A percentile compares a stretch with the other conserved stretches of the same genome.
Evolutionary conservation across 2,888 invertebrate species (phyloP).

Genomic region (Odiellus spinosus): DNA sequence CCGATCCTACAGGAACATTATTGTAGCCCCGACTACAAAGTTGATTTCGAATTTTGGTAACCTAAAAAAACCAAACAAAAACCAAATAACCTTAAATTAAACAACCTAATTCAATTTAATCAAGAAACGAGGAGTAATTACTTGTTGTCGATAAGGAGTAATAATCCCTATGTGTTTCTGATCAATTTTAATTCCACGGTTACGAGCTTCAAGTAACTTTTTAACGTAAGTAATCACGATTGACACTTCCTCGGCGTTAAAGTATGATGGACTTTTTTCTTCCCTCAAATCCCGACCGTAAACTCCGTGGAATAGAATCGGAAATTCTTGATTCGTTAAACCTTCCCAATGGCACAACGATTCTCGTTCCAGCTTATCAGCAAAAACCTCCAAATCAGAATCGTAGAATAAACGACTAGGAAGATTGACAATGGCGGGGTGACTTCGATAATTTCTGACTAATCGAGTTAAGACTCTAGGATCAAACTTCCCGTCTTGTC

Average conservation of each 20-base stretch:
- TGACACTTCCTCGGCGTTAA: conserved; percentile 28
- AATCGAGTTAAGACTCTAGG: conserved; percentile 30
- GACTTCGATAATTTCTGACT: conserved; percentile 68
- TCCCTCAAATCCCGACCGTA: conserved; percentile 29
- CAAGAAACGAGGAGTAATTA: no score
- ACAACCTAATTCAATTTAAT: no score
- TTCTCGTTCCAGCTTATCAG: conserved; percentile 33
- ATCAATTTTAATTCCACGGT: conserved; percentile 15
- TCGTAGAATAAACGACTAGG: conserved; percentile 75
- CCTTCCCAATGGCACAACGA: conserved; percentile 5
- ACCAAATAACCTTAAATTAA: no score
- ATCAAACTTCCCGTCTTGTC: no score
- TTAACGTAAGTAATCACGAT: conserved; percentile 39
- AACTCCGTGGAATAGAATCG: conserved; percentile 24
- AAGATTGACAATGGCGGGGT: conserved; percentile 55
- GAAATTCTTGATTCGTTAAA: no score
- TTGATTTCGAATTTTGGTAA: no score
- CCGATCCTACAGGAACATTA: conserved; percentile 26
- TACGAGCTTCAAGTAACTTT: conserved; percentile 31
- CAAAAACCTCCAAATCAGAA: conserved; percentile 43
- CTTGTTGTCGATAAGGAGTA: conserved; percentile 33
- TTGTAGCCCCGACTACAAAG: no score
- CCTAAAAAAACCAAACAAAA: no score
- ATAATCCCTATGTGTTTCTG: conserved; percentile 29
- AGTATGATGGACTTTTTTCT: conserved; percentile 17